A percentile compares a stretch with the other conserved stretches of the same genome.
Evolutionary conservation across 2,888 invertebrate genomes (phyloP).

Genomic region (Hecatera dysodea): DNA sequence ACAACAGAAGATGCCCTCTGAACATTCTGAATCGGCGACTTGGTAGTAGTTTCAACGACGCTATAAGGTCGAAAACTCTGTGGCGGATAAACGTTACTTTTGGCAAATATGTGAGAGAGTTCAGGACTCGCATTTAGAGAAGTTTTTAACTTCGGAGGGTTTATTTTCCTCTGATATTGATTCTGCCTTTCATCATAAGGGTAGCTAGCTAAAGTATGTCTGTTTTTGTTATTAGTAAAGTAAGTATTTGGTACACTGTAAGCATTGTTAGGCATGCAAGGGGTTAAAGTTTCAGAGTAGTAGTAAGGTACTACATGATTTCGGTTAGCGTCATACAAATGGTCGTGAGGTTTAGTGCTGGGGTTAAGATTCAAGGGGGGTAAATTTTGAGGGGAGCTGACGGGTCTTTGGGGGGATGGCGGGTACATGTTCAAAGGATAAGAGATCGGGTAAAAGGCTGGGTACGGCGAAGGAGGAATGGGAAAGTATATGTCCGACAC

Average conservation of each 20-base stretch:
- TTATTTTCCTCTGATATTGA: conserved; percentile 78
- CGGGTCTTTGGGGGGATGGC: conserved; percentile 78
- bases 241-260: conserved; percentile 78
- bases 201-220: conserved; percentile 82
- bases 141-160: conserved; percentile 75
- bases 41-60: conserved; percentile 83
- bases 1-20: conserved; percentile 87
- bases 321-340: conserved; percentile 91
- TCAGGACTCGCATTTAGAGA: conserved; percentile 77
- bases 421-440: conserved; percentile 89
- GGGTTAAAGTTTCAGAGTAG: conserved; percentile 86
- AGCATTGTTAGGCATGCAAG: conserved; percentile 86
- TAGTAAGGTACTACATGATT: conserved; percentile 89
- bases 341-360: conserved; percentile 84
- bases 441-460: conserved; percentile 86
- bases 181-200: conserved; percentile 82
- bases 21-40: conserved; percentile 76
- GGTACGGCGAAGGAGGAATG: conserved; percentile 86
- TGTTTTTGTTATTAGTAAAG: conserved; percentile 74
- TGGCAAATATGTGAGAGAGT: conserved; percentile 75
- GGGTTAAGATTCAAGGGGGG: conserved; percentile 73
- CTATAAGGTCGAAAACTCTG: conserved; percentile 86
- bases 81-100: conserved; percentile 75
- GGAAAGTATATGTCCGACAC: conserved; percentile 94
- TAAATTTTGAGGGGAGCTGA: conserved; percentile 83